These are phyloP conservation scores for Bombus picipes DNA, from an alignment of 1,140 invertebrate species.

Conservation along the genomic window DNA sequence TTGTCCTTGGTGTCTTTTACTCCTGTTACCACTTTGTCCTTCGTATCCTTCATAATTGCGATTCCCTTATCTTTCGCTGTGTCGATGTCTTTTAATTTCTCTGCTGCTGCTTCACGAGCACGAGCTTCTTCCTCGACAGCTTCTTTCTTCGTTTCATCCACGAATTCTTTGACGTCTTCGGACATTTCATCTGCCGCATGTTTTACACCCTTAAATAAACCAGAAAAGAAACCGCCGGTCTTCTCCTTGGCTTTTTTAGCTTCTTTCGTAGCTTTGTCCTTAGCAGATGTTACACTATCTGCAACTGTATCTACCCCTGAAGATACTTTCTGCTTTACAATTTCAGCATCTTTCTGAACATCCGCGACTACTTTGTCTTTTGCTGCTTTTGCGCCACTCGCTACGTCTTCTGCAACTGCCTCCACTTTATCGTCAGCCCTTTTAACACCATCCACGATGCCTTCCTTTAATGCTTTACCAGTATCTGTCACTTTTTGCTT, in stretches of 20 bases:
- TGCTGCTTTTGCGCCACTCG: neutral
- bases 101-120: constrained; percentile 15
- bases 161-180: constrained; percentile 63
- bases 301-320: constrained; percentile 3
- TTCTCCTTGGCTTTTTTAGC: constrained; percentile 66
- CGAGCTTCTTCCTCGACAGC: constrained; percentile 61
- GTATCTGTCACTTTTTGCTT: constrained; percentile 31
- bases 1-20: constrained; percentile 55
- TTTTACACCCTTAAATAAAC: constrained; percentile 65
- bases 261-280: constrained; percentile 33
- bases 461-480: constrained; percentile 42
- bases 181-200: constrained; percentile 69
- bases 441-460: constrained; percentile 35
- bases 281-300: neutral
- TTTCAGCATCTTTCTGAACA: constrained; percentile 48
- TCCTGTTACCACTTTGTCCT: constrained; percentile 54
- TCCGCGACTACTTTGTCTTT: constrained; percentile 49
- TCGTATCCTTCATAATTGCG: constrained; percentile 4
- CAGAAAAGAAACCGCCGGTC: constrained; percentile 57
- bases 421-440: constrained; percentile 26
- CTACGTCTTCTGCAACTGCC: neutral
- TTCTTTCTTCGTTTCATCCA: constrained; percentile 54
- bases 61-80: constrained; percentile 35
- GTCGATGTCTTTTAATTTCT: constrained; percentile 27
- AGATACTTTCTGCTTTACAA: constrained; percentile 45